Evolutionary conservation across 1,140 invertebrate species (phyloP).

Genomic region (Sminthurides bifidus): DNA sequence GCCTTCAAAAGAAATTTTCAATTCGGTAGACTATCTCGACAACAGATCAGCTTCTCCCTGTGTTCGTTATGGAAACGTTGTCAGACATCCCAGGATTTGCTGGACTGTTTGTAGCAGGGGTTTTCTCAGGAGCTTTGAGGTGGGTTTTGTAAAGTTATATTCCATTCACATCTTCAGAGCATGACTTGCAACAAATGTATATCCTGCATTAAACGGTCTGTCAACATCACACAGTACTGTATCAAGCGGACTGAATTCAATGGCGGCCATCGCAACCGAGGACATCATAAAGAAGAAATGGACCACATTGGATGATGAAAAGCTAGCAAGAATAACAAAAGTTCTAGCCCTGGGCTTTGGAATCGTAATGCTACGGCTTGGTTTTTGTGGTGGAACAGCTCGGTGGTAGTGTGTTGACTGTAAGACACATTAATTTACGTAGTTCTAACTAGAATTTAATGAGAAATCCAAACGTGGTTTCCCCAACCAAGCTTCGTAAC

Average conservation of each 20-base stretch:
- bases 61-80: slow-evolving; percentile 45
- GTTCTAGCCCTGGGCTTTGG: slow-evolving; percentile 51
- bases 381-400: slow-evolving; percentile 68
- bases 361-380: slow-evolving; percentile 48
- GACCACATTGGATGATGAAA: slow-evolving; percentile 16
- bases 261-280: slow-evolving; percentile 69
- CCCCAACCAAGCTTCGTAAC: not conserved
- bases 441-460: too few species aligned
- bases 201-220: too few species aligned
- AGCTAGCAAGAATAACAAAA: slow-evolving; percentile 40
- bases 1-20: not conserved
- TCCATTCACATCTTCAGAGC: not conserved
- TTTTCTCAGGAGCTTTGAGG: slow-evolving; percentile 75
- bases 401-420: slow-evolving; percentile 67
- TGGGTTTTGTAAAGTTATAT: too few species aligned
- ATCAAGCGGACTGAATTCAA: slow-evolving; percentile 77
- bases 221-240: slow-evolving; percentile 56
- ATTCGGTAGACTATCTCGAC: slow-evolving; percentile 32
- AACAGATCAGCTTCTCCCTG: slow-evolving; percentile 39
- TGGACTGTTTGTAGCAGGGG: slow-evolving; percentile 46
- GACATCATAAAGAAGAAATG: slow-evolving; percentile 19
- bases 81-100: slow-evolving; percentile 34
- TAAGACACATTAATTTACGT: slow-evolving; percentile 4
- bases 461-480: too few species aligned
- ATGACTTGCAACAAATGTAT: not conserved